phyloP scores from a whole-genome alignment of 1,140 invertebrate genomes.

The Rhagoletis pomonella region DNA sequence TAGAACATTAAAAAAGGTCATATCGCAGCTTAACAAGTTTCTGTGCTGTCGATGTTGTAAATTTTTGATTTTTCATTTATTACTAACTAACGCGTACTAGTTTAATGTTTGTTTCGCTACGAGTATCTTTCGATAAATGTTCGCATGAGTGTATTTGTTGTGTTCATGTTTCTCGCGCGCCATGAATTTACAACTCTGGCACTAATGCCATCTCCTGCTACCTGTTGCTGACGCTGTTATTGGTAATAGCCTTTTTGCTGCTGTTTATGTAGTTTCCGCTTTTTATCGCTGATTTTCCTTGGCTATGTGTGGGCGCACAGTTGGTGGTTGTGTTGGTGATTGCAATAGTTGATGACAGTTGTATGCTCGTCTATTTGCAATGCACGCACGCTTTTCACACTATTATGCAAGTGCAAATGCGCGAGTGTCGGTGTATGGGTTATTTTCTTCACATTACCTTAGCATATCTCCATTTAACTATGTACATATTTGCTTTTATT shows the following conservation, averaged over 20 bases:
- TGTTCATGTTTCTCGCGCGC: not conserved
- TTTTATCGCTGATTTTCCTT: not conserved
- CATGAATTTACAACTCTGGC: not conserved
- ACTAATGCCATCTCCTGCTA: not conserved
- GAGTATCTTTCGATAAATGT: not conserved
- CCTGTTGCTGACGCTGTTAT: not conserved
- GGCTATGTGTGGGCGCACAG: not conserved
- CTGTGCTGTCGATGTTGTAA: not conserved
- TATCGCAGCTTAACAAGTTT: constrained; percentile 14
- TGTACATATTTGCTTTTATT: too few relatives aligned
- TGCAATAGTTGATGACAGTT: constrained; percentile 28
- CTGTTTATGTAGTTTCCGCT: constrained; percentile 1
- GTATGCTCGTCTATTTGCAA: not conserved
- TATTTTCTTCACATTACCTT: not conserved
- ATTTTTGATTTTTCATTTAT: not conserved
- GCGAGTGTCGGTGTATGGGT: not conserved
- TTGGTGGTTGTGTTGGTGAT: not conserved
- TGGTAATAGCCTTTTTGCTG: constrained; percentile 3
- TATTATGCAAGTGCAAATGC: not conserved
- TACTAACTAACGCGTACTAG: too few relatives aligned
- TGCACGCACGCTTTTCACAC: not conserved
- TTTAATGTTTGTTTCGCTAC: not conserved
- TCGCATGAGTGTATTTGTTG: not conserved
- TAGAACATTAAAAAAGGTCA: not conserved
- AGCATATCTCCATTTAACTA: too few relatives aligned